Percentiles rank a stretch among this genome's conserved stretches.
phyloP scores from a whole-genome alignment of 2,888 invertebrate genomes.

The Clitarchus hookeri region DNA sequence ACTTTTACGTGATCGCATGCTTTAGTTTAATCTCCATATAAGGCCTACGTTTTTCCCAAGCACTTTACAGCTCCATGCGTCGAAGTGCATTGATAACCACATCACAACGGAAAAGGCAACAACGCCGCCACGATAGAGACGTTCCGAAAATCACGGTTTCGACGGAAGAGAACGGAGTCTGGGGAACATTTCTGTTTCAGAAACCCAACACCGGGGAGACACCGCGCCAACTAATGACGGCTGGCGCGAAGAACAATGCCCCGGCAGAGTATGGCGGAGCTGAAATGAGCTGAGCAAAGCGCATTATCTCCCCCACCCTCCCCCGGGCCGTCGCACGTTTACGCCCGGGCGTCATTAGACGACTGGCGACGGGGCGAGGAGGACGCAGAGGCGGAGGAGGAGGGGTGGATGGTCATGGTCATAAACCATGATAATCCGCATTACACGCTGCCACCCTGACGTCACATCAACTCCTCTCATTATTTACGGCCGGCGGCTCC shows the following conservation, averaged over 20 bases:
- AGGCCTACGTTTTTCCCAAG: too few species aligned
- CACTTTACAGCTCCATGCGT: too few species aligned
- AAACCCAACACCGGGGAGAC: too few species aligned
- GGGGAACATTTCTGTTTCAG: too few species aligned
- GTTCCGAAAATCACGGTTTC: too few species aligned
- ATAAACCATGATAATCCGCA: constrained; percentile 3
- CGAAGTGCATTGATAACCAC: too few species aligned
- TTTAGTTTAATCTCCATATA: too few species aligned
- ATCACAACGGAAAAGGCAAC: too few species aligned
- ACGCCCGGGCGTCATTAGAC: background rate
- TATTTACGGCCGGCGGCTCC: background rate
- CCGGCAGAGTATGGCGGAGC: background rate
- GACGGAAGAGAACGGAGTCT: too few species aligned
- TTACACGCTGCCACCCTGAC: background rate
- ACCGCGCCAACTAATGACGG: background rate
- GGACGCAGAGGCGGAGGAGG: background rate
- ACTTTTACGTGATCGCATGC: too few species aligned
- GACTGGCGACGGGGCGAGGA: background rate
- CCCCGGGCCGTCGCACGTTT: background rate
- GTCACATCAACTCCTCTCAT: background rate
- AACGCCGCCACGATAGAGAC: too few species aligned
- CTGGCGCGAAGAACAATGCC: background rate
- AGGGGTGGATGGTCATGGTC: background rate
- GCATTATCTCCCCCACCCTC: background rate
- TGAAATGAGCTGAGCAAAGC: background rate